These are phyloP conservation scores for Aporophyla nigra DNA, from an alignment of 2,888 invertebrate genomes.

Conservation along the genomic window DNA sequence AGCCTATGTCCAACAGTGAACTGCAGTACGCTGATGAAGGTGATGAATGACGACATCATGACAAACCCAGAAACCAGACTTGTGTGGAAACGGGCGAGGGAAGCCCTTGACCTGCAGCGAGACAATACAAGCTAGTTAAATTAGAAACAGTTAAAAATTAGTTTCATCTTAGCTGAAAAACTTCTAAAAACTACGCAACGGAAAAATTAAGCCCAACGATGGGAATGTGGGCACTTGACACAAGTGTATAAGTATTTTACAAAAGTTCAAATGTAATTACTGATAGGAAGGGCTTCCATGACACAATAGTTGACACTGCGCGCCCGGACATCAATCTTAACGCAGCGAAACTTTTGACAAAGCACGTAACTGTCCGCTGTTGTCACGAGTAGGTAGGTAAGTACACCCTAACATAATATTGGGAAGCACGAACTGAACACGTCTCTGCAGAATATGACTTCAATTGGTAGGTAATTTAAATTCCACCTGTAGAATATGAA, in stretches of 20 bases:
- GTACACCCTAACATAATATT: neutral
- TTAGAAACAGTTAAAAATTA: neutral
- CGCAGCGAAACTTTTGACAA: conserved; percentile 28
- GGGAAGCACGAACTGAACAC: neutral
- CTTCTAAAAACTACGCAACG: conserved; percentile 4
- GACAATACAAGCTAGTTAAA: neutral
- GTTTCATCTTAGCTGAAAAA: neutral
- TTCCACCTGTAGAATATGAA: neutral
- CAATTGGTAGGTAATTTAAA: no score
- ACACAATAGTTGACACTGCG: conserved; percentile 38
- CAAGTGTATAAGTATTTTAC: conserved; percentile 20
- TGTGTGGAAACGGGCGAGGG: no score
- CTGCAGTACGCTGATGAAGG: no score
- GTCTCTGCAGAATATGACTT: neutral
- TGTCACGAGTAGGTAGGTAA: neutral
- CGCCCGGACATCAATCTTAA: conserved; percentile 29
- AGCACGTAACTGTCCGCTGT: conserved; percentile 48
- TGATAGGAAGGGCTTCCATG: conserved; percentile 54
- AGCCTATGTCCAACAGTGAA: no score
- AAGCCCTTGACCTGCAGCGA: no score
- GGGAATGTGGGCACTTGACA: conserved; percentile 24
- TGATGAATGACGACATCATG: neutral
- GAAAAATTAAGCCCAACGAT: conserved; percentile 26
- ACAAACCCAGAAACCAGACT: neutral
- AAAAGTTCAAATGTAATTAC: conserved; percentile 66